These are phyloP conservation scores for Platycheirus rosarum DNA, from an alignment of 2,888 invertebrate genomes.

Conservation along the genomic window DNA sequence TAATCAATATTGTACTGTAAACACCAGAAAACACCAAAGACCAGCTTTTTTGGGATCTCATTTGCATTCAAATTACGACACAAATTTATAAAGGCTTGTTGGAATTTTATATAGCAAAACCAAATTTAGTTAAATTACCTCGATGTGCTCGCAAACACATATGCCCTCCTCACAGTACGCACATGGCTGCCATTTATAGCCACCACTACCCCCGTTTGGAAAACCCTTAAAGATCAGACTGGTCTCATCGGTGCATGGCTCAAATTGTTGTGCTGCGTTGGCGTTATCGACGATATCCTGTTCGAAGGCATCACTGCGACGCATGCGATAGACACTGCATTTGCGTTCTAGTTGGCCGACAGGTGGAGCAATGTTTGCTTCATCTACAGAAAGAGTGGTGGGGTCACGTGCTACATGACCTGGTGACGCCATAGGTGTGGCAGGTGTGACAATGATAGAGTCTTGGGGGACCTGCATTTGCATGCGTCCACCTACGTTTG, in stretches of 20 bases:
- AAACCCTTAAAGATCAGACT: slow-evolving; percentile 80
- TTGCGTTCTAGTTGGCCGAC: slow-evolving; percentile 81
- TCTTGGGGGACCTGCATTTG: slow-evolving; percentile 77
- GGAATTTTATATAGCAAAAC: slow-evolving; percentile 18
- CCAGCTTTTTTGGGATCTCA: slow-evolving; percentile 30
- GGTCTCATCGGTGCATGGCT: slow-evolving; percentile 81
- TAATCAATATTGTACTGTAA: slow-evolving; percentile 32
- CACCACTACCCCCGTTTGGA: slow-evolving; percentile 76
- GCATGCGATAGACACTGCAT: slow-evolving; percentile 82
- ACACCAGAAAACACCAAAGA: slow-evolving; percentile 37
- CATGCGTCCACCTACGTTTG: slow-evolving; percentile 73
- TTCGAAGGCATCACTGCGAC: slow-evolving; percentile 80
- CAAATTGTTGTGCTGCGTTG: slow-evolving; percentile 77
- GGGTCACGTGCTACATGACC: slow-evolving; percentile 78
- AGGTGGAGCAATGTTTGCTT: slow-evolving; percentile 79
- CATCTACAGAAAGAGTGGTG: slow-evolving; percentile 76
- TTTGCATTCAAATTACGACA: slow-evolving; percentile 60
- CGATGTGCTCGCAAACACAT: slow-evolving; percentile 82
- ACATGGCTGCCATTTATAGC: slow-evolving; percentile 80
- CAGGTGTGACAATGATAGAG: slow-evolving; percentile 82
- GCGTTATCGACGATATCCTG: slow-evolving; percentile 74
- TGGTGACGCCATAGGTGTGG: slow-evolving; percentile 83
- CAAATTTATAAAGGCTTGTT: slow-evolving; percentile 33
- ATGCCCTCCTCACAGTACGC: slow-evolving; percentile 82
- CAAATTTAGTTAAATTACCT: slow-evolving; percentile 79